Percentiles rank a stretch among this genome's conserved stretches.
These are phyloP conservation scores for Danaus plexippus DNA, from an alignment of 1,140 invertebrate genomes.

Conservation along the genomic window DNA sequence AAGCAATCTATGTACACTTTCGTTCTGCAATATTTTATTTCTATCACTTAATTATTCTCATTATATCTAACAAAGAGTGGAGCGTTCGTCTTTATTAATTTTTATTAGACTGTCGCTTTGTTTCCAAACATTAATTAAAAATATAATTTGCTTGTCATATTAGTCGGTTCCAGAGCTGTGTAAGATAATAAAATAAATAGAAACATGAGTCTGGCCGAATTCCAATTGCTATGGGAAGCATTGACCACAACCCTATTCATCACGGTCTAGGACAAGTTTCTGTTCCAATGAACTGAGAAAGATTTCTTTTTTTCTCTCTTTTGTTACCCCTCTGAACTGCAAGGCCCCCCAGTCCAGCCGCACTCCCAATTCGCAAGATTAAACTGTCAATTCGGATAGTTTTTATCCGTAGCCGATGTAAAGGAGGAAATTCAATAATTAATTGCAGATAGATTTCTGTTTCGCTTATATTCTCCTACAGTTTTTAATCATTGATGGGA, in stretches of 20 bases:
- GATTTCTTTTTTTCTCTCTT: conserved; percentile 28
- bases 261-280: conserved; percentile 31
- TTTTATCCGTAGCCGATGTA: conserved; percentile 19
- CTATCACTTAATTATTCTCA: no score
- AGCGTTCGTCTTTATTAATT: no score
- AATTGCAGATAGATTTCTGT: no score
- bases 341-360: conserved; percentile 23
- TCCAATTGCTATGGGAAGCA: conserved; percentile 28
- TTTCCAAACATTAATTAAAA: no score
- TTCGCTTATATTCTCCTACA: no score
- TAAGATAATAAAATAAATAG: conserved; percentile 28
- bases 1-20: no score
- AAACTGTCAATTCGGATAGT: conserved; percentile 55
- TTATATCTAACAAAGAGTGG: no score
- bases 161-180: no score
- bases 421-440: conserved; percentile 10
- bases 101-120: no score
- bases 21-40: no score
- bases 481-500: no score
- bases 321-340: conserved; percentile 13
- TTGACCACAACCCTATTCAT: conserved; percentile 31
- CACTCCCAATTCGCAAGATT: conserved; percentile 47
- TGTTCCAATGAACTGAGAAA: conserved; percentile 32
- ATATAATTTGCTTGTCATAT: no score
- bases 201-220: conserved; percentile 21